Conservation (phyloP, 2,888 invertebrate genomes). For the Itoplectis maculator region DNA sequence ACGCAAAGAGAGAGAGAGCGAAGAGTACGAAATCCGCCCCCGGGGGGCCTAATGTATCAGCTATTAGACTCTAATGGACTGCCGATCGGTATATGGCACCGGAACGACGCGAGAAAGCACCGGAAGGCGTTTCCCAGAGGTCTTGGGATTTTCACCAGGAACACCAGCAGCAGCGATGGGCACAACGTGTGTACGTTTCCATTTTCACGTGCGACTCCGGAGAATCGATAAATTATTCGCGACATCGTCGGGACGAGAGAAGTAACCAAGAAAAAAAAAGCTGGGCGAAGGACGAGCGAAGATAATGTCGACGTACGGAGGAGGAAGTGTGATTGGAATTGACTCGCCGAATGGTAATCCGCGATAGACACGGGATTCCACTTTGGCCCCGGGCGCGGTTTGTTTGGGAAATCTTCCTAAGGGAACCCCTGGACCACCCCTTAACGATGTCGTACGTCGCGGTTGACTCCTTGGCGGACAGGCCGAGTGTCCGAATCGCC, state of each 20-base stretch:
- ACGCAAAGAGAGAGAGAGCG: too few species aligned
- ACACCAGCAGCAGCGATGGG: constrained; percentile 36
- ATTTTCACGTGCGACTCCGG: not conserved
- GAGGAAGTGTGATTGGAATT: constrained; percentile 81
- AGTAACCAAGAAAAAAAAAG: constrained; percentile 15
- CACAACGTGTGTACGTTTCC: constrained; percentile 1
- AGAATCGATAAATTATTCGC: constrained; percentile 24
- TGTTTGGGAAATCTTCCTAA: constrained; percentile 48
- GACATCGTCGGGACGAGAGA: not conserved
- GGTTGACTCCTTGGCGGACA: not conserved
- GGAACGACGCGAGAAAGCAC: constrained; percentile 43
- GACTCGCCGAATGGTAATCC: constrained; percentile 84
- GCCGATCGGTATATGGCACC: constrained; percentile 70
- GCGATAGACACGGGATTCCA: constrained; percentile 84
- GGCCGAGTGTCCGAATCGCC: too few species aligned
- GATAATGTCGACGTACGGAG: constrained; percentile 56
- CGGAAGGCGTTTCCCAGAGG: constrained; percentile 8
- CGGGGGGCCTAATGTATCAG: constrained; percentile 80
- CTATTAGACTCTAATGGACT: constrained; percentile 80
- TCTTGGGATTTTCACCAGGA: too few species aligned
- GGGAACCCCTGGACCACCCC: constrained; percentile 3
- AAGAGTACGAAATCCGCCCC: constrained; percentile 79
- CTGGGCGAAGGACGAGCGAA: constrained; percentile 28
- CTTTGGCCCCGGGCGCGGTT: constrained; percentile 77
- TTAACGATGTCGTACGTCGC: constrained; percentile 54